Evolutionary conservation across 2,113 vertebrate species (phyloP).

Genomic region (Butastur rufipennis): DNA sequence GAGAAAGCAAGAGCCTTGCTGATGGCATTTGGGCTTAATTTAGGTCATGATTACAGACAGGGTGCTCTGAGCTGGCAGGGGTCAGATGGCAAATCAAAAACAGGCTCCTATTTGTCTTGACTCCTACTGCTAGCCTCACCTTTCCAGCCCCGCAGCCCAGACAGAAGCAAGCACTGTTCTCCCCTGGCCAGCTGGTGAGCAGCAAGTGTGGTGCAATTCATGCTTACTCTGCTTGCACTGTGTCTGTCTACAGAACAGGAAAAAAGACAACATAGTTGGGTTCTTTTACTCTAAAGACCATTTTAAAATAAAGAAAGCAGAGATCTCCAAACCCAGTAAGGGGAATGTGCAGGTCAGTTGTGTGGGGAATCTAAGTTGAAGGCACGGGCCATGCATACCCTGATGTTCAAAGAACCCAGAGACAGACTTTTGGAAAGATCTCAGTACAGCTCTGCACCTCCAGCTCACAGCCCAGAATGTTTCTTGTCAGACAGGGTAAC

Average conservation of each 20-base stretch:
- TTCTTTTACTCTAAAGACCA: background rate
- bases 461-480: background rate
- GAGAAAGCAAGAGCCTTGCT: slow-evolving; percentile 18
- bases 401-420: background rate
- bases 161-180: slow-evolving; percentile 64
- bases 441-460: background rate
- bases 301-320: background rate
- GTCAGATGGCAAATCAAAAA: slow-evolving; percentile 64
- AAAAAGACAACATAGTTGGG: background rate
- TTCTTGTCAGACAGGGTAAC: background rate
- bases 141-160: slow-evolving; percentile 19
- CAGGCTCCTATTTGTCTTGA: slow-evolving; percentile 64
- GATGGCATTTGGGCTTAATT: slow-evolving; percentile 53
- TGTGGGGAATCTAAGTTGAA: background rate
- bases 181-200: slow-evolving; percentile 41
- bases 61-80: slow-evolving; percentile 60
- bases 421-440: background rate
- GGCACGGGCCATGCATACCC: background rate
- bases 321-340: background rate
- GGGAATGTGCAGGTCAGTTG: background rate
- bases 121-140: slow-evolving; percentile 51
- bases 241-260: background rate
- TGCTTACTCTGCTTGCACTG: background rate
- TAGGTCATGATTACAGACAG: slow-evolving; percentile 31
- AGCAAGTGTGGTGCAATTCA: slow-evolving; percentile 27